Evolutionary conservation across 2,113 vertebrate species (phyloP), one percentile per base, ranked within the genome.

Genomic region (Corythaixoides concolor): DNA sequence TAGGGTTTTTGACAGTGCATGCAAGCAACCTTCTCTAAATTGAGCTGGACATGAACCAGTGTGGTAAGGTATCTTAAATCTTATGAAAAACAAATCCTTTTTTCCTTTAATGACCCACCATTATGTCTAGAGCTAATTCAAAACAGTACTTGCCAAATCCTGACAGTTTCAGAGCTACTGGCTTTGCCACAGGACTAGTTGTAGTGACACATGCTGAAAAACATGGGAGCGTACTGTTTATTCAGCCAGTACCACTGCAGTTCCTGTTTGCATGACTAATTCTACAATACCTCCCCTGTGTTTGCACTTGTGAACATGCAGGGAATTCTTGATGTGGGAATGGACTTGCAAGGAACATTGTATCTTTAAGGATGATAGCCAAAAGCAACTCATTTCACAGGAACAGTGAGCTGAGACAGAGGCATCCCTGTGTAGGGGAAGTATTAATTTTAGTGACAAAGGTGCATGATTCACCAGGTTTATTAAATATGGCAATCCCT

Each of bases 231-330:
- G 52, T 77, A 79, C 80, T 96, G 76, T 96, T 96, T 96, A 78
- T 79, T 92, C 86, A 93, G 88, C 79, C 82, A 92, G 75, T 11
- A 58, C 32, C 11, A 53, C 67, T 82, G 79, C 68, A 78, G 78
- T 72, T 96, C 94, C 96, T 94, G 94, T 97, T 96, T 76, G 96
- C 95, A 62, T 90, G 88, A 89, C 68, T 85, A 89, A 93, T 66
- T 90, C 85, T 58, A 91, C 92, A 96, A 60, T 75, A 79, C 80
- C 64, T 95, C 45, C 76, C 47, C 50, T 68, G 67, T 82, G 64
- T 92, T 80, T 86, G 87, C 72, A 90, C 90, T 95, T 67, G 94
- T 94, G 95, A 97, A 91, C 55, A 73, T 77, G 55, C 50, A 88
- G 49, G 89, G 83, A 97, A 93, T 89, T 88, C 90, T 85, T 88